Evolutionary conservation across 2,113 vertebrate species (phyloP), one percentile per base, ranked within the genome.

Genomic region (Setophaga petechia): DNA sequence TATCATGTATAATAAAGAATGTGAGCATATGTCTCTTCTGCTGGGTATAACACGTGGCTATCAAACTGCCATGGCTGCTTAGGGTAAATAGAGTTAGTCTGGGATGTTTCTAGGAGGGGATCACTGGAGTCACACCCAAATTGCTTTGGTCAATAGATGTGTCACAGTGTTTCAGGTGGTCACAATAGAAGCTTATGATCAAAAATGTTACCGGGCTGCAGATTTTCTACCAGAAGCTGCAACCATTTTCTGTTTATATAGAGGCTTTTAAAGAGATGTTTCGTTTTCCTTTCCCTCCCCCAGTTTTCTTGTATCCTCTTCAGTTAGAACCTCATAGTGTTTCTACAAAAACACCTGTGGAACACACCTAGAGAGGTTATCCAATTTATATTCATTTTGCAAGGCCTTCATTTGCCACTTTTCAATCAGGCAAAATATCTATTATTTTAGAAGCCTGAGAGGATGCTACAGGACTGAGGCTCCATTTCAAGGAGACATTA

Each of bases 11-110:
- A 41, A 25, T 18, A 37, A 47, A 23, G 6, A 11, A 61, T 1
- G 0, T 18, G 7, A 59, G 2, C 0, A 2, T 23, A 16, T 10
- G 75, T 90, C 37, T 80, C 18, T 72, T 69, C 17, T n/a, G 14
- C 41, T 41, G 6, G 1, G 3, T 63, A 19, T 22, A 16, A 15
- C 1, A 0, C 30, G 12, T 6, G 10, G 3, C 17, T 77, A 5
- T 44, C 20, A 46, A 61, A 15, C 23, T 59, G 14, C 37, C 3
- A 10, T 10, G 21, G 16, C 18, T 69, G 20, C 22, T 44, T 41
- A 54, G 10, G 55, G 19, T 10, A 54, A 62, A 41, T 2, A 39
- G 16, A 44, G 5, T 16, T 49, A 47, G 15, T 25, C 25, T 51
- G 16, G 6, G 54, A 7, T 7, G 5, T 25, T 79, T 87, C 16